Evolutionary conservation across 92 coral and sea anemone genomes (phyloP), one percentile per base, ranked within the genome.

Genomic region (Bergia puertoricense): DNA sequence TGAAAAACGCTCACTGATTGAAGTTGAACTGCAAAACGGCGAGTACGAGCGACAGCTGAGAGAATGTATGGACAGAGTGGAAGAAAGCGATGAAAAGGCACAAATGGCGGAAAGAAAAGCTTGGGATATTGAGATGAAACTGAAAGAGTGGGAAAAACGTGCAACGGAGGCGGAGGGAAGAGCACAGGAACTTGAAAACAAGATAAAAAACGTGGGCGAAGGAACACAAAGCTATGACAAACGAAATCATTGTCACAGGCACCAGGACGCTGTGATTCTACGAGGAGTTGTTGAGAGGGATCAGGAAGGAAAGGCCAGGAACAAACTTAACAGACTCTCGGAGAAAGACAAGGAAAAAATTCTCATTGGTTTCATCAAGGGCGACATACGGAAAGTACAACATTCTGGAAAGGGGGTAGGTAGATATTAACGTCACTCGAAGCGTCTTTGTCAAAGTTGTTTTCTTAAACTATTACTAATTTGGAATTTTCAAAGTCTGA

Each of bases 61-160:
- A 42, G 92, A 89, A 50, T 81, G 85, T 81, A 81, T 74, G 41
- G 89, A 38, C 14, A 91, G 80, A 74, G 43, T 89, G n/a, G 80
- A 89, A 30, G 86, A 91, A 36, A 71, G 84, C 30, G 92, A 92
- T 30, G 85, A 85, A 39, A 81, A 80, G 65, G 76, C 86, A n/a
- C 86, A 66, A 77, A 69, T 22, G 38, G 83, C 50, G 13, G 91
- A 88, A 38, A 77, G 65, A n/a, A 88, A 77, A 40, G 88, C 85
- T 36, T 2, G 79, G 71, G 92, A 88, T 16, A 37, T 92, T 48
- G 95, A 91, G 81, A 90, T 86, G 14, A 84, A 78, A 89, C 59
- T 91, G 15, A 78, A 88, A 38, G 91, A 78, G 69, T 79, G 79
- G 54, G 88, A 91, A 77, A 71, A 69, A 59, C 86, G 89, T 0